Conservation (phyloP, 23 tunicate species). For the Trididemnum nubilum region DNA sequence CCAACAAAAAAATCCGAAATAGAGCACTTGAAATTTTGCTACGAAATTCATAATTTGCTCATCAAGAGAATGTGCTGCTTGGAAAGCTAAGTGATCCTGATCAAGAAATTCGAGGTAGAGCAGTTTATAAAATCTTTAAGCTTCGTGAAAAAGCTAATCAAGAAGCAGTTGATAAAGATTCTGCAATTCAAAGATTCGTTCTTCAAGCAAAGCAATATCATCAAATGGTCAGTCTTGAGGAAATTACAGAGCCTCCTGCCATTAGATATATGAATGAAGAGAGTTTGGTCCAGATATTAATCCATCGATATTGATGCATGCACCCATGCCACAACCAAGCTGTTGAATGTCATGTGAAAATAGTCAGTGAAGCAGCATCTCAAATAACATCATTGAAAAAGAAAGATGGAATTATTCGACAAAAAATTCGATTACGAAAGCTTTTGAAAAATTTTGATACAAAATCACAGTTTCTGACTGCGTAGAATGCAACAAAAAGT, state of each 20-base stretch:
- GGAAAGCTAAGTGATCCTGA: slow-evolving; percentile 26
- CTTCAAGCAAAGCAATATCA: slow-evolving; percentile 13
- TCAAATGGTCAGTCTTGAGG: slow-evolving; percentile 11
- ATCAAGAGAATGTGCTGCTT: slow-evolving; percentile 37
- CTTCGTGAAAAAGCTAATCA: not conserved
- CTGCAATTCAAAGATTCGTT: not conserved
- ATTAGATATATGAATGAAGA: slow-evolving; percentile 14
- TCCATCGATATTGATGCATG: not conserved
- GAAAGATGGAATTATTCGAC: slow-evolving; percentile 2
- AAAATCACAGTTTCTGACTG: slow-evolving; percentile 12
- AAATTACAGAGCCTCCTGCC: slow-evolving; percentile 15
- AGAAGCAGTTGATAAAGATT: slow-evolving; percentile 9
- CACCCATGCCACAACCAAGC: slow-evolving; percentile 14
- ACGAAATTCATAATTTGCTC: slow-evolving; percentile 42
- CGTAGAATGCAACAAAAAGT: not conserved
- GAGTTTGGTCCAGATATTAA: not conserved
- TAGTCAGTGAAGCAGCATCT: slow-evolving; percentile 20
- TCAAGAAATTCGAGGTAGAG: slow-evolving; percentile 10
- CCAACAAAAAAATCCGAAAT: slow-evolving; percentile 16
- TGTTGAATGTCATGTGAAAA: no score
- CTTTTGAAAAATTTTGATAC: slow-evolving; percentile 1
- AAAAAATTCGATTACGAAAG: slow-evolving; percentile 10
- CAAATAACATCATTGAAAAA: slow-evolving; percentile 1
- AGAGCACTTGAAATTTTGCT: not conserved
- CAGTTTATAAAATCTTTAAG: slow-evolving; percentile 15